These are phyloP conservation scores for Hipparchia sbordonii DNA, from an alignment of 2,888 invertebrate species.

Conservation along the genomic window DNA sequence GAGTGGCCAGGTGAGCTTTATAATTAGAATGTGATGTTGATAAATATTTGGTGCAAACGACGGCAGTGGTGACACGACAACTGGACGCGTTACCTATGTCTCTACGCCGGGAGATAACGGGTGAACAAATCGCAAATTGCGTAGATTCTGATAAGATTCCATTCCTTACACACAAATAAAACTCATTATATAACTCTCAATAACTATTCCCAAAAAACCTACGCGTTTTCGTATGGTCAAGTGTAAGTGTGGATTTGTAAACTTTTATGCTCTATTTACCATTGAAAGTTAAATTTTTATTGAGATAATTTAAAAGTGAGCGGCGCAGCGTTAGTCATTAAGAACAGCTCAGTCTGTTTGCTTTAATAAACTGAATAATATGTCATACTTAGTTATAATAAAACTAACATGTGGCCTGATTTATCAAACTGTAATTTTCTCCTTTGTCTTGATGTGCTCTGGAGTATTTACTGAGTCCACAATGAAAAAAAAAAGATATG, in stretches of 20 bases:
- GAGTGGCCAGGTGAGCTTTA: slow-evolving; percentile 68
- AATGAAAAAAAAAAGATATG: too few relatives aligned
- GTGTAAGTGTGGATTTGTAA: slow-evolving; percentile 37
- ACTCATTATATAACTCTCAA: slow-evolving; percentile 26
- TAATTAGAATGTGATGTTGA: slow-evolving; percentile 32
- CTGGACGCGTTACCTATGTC: slow-evolving; percentile 54
- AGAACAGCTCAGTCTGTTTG: slow-evolving; percentile 42
- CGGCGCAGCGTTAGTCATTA: slow-evolving; percentile 49
- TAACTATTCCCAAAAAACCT: slow-evolving; percentile 11
- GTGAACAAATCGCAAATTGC: slow-evolving; percentile 70
- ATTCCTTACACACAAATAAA: slow-evolving; percentile 41
- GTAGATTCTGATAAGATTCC: slow-evolving; percentile 72
- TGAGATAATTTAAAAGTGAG: slow-evolving; percentile 60
- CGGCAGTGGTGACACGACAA: slow-evolving; percentile 62
- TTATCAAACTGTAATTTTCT: neutral
- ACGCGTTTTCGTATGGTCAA: neutral
- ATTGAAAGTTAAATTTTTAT: slow-evolving; percentile 59
- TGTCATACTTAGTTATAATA: neutral
- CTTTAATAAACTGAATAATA: slow-evolving; percentile 4
- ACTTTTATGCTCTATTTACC: slow-evolving; percentile 65
- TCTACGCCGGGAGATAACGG: slow-evolving; percentile 71
- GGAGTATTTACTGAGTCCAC: too few relatives aligned
- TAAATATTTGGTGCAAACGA: slow-evolving; percentile 27
- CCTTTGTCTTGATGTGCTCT: neutral
- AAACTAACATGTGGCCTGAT: neutral